Evolutionary conservation across 1,140 invertebrate genomes (phyloP).

Genomic region (Coenobita brevimanus): DNA sequence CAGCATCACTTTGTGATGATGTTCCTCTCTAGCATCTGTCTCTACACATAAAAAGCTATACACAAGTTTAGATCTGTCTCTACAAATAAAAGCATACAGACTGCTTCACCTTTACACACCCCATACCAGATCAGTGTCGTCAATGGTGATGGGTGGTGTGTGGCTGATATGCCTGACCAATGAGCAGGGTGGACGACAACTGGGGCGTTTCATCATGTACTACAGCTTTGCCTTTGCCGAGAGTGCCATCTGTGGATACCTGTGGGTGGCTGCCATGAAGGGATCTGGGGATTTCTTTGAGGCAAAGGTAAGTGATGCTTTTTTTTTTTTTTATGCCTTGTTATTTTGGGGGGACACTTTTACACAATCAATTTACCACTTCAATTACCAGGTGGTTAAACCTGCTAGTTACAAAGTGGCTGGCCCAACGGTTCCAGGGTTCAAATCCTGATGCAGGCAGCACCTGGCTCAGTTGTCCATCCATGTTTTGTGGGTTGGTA

Average conservation of each 20-base stretch:
- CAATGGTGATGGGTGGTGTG: conserved; percentile 52
- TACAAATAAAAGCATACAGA: neutral
- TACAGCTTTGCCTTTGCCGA: conserved; percentile 42
- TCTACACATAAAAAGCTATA: too few species aligned
- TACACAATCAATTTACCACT: too few species aligned
- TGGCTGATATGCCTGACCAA: conserved; percentile 57
- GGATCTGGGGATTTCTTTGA: conserved; percentile 40
- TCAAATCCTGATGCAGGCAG: too few species aligned
- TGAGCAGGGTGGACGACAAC: conserved; percentile 42
- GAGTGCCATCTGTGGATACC: conserved; percentile 28
- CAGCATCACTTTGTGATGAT: too few species aligned
- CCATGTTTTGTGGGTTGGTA: too few species aligned
- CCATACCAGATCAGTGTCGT: conserved; percentile 33
- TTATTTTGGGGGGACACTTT: too few species aligned
- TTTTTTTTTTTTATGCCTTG: too few species aligned
- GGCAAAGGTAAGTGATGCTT: conserved; percentile 28
- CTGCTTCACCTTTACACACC: neutral
- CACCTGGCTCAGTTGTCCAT: too few species aligned
- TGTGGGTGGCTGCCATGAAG: conserved; percentile 40
- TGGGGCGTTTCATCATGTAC: conserved; percentile 58
- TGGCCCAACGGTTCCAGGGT: too few species aligned
- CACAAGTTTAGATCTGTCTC: neutral
- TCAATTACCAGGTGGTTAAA: too few species aligned
- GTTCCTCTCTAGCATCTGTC: too few species aligned
- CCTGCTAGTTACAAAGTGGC: too few species aligned